Percentiles rank a stretch among this genome's conserved stretches.
phyloP scores from a whole-genome alignment of 2,113 vertebrate species.

The Coregonus clupeaformis region DNA sequence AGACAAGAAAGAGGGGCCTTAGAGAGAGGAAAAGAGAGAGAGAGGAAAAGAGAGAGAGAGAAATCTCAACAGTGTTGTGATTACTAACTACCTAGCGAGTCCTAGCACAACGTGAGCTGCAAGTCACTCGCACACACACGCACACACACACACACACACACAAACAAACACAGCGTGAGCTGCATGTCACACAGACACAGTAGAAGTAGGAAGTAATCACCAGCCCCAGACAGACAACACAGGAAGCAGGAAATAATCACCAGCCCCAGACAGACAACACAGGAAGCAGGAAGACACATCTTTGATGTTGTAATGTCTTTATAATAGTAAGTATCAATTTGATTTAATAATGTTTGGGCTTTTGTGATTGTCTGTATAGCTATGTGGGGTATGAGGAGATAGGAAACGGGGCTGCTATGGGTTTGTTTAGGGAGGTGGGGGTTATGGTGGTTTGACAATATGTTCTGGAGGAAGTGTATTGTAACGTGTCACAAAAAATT shows the following conservation, averaged over 20 bases:
- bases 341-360: background rate
- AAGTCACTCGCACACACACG: slow-evolving; percentile 35
- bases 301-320: background rate
- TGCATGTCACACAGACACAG: too few relatives aligned
- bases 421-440: background rate
- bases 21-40: slow-evolving; percentile 13
- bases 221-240: background rate
- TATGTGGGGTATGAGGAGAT: background rate
- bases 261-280: too few relatives aligned
- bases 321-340: background rate
- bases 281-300: slow-evolving; percentile 8
- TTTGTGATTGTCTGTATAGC: background rate
- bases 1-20: background rate
- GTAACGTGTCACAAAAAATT: background rate
- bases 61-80: slow-evolving; percentile 46
- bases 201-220: too few relatives aligned
- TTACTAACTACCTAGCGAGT: slow-evolving; percentile 57
- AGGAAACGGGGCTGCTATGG: background rate
- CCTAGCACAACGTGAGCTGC: slow-evolving; percentile 54
- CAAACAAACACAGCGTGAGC: too few relatives aligned
- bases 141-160: too few relatives aligned
- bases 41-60: slow-evolving; percentile 7
- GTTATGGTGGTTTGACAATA: background rate
- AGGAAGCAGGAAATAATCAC: slow-evolving; percentile 26
- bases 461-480: background rate